phyloP scores from a whole-genome alignment of 2,888 invertebrate genomes.

The Epiblema foenella region DNA sequence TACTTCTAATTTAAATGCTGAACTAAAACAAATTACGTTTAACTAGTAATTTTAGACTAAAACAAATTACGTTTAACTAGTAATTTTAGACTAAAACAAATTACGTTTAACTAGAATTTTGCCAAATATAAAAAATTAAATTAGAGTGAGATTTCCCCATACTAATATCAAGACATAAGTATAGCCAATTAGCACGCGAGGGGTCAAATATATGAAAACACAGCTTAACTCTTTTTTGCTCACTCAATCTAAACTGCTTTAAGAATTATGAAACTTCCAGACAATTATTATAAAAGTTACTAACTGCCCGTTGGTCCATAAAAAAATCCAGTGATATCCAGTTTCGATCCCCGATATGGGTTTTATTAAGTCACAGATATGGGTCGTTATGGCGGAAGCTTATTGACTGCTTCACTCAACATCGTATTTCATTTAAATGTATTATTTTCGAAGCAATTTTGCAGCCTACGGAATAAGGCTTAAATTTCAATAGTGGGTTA shows the following conservation, averaged over 20 bases:
- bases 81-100: too few species aligned
- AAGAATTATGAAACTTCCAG: background rate
- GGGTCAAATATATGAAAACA: too few species aligned
- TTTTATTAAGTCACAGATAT: constrained; percentile 73
- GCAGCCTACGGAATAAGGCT: background rate
- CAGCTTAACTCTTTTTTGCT: too few species aligned
- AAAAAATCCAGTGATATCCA: constrained; percentile 34
- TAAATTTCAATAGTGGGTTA: background rate
- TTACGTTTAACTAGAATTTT: too few species aligned
- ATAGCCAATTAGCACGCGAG: too few species aligned
- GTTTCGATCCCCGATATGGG: constrained; percentile 43
- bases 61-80: too few species aligned
- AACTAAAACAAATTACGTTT: too few species aligned
- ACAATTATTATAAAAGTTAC: constrained; percentile 32
- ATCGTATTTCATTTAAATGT: background rate
- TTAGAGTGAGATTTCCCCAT: too few species aligned
- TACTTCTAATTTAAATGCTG: too few species aligned
- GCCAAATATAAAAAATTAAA: too few species aligned
- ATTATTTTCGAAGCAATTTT: background rate
- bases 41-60: too few species aligned
- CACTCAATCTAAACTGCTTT: background rate
- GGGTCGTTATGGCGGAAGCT: constrained; percentile 64
- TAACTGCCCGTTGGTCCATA: constrained; percentile 35
- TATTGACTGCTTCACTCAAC: constrained; percentile 24
- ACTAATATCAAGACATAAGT: too few species aligned